A percentile compares a stretch with the other conserved stretches of the same genome.
phyloP scores from a whole-genome alignment of 2,888 invertebrate species.

The Agrochola lota region DNA sequence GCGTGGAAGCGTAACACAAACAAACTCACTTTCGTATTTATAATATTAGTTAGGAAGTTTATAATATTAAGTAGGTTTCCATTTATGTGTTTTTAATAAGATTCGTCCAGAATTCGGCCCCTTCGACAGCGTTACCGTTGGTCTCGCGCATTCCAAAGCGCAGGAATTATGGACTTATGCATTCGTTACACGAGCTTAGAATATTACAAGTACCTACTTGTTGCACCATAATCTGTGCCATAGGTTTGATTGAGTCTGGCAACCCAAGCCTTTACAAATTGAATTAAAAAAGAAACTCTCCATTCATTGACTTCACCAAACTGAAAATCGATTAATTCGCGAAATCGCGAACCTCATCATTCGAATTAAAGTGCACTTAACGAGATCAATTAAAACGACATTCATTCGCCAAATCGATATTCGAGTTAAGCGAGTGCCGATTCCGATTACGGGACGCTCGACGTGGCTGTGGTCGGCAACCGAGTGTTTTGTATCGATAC shows the following conservation, averaged over 20 bases:
- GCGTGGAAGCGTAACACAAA: too few relatives aligned
- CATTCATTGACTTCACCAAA: conserved; percentile 29
- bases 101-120: too few relatives aligned
- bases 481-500: conserved; percentile 54
- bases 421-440: conserved; percentile 69
- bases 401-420: conserved; percentile 75
- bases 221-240: background rate
- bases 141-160: background rate
- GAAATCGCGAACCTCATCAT: conserved; percentile 67
- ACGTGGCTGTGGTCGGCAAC: conserved; percentile 48
- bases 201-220: too few relatives aligned
- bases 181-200: background rate
- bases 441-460: conserved; percentile 62
- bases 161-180: too few relatives aligned
- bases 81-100: too few relatives aligned
- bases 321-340: conserved; percentile 72
- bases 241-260: background rate
- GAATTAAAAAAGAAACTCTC: conserved; percentile 8
- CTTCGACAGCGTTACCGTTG: background rate
- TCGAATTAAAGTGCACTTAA: conserved; percentile 77
- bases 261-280: background rate
- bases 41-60: too few relatives aligned
- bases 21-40: too few relatives aligned
- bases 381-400: conserved; percentile 76
- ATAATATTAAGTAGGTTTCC: too few relatives aligned